Conservation (phyloP, 2,113 vertebrate genomes). For the Gobius niger region DNA sequence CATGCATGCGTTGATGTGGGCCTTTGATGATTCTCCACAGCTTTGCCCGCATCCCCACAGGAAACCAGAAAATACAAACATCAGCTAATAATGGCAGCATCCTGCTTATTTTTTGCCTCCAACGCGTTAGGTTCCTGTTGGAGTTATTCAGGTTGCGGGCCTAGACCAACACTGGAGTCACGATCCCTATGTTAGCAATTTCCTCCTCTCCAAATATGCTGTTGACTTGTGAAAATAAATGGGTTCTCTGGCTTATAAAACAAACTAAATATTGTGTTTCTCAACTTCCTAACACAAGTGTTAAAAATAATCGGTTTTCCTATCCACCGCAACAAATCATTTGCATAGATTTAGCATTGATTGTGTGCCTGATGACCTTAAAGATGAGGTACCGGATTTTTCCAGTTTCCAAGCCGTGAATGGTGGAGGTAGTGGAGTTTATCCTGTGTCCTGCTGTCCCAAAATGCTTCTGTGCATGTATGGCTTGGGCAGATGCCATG, state of each 20-base stretch:
- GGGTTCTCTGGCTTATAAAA: not conserved
- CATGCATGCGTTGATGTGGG: constrained; percentile 52
- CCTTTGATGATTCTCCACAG: constrained; percentile 75
- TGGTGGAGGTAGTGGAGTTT: too few relatives aligned
- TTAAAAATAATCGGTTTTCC: not conserved
- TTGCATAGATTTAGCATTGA: not conserved
- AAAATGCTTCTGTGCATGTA: too few relatives aligned
- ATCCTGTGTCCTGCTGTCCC: too few relatives aligned
- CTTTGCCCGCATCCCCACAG: constrained; percentile 53
- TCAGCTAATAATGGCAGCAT: constrained; percentile 45
- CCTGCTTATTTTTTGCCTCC: constrained; percentile 49
- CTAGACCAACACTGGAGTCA: constrained; percentile 20
- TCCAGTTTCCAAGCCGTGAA: too few relatives aligned
- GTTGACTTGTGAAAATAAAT: constrained; percentile 4
- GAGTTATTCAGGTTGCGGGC: constrained; percentile 33
- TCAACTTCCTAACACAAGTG: not conserved
- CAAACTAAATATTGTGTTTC: not conserved
- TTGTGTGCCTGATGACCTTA: too few relatives aligned
- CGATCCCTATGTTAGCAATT: constrained; percentile 9
- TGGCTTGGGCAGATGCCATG: too few relatives aligned
- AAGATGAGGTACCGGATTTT: too few relatives aligned
- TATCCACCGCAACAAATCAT: not conserved
- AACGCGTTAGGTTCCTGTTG: constrained; percentile 33
- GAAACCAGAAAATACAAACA: constrained; percentile 69
- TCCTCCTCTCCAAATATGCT: not conserved